phyloP scores from a whole-genome alignment of 2,113 vertebrate species.

The Callocephalon fimbriatum region DNA sequence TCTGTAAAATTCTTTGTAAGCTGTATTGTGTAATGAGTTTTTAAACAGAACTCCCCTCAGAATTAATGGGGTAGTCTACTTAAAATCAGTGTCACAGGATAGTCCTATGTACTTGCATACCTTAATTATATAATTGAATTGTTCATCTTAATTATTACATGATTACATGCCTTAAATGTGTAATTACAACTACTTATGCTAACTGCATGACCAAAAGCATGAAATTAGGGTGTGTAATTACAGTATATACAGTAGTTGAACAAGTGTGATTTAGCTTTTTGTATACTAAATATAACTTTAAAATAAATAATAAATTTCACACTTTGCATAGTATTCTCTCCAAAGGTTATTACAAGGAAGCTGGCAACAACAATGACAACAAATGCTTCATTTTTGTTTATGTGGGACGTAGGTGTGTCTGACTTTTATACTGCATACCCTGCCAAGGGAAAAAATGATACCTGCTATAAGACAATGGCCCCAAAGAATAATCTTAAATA shows the following conservation, averaged over 20 bases:
- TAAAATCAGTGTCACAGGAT: slow-evolving; percentile 27
- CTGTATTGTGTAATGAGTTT: background rate
- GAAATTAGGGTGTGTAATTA: slow-evolving; percentile 41
- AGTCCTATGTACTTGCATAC: slow-evolving; percentile 27
- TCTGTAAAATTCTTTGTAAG: background rate
- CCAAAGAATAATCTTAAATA: background rate
- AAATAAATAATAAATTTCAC: background rate
- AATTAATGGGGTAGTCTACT: background rate
- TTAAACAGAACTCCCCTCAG: background rate
- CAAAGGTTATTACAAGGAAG: background rate
- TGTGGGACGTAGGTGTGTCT: background rate
- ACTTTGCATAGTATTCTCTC: background rate
- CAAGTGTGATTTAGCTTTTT: slow-evolving; percentile 19
- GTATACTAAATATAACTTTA: background rate
- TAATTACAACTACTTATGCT: slow-evolving; percentile 56
- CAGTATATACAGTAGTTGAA: slow-evolving; percentile 5
- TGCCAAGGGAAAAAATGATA: background rate
- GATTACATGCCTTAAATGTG: slow-evolving; percentile 48
- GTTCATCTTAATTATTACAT: slow-evolving; percentile 54
- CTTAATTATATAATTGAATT: slow-evolving; percentile 60
- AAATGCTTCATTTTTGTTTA: background rate
- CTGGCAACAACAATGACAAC: background rate
- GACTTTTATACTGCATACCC: background rate
- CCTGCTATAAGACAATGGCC: background rate
- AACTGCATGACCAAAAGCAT: slow-evolving; percentile 61